Conservation (phyloP, 2,113 vertebrate genomes). For the Gymnogyps californianus region DNA sequence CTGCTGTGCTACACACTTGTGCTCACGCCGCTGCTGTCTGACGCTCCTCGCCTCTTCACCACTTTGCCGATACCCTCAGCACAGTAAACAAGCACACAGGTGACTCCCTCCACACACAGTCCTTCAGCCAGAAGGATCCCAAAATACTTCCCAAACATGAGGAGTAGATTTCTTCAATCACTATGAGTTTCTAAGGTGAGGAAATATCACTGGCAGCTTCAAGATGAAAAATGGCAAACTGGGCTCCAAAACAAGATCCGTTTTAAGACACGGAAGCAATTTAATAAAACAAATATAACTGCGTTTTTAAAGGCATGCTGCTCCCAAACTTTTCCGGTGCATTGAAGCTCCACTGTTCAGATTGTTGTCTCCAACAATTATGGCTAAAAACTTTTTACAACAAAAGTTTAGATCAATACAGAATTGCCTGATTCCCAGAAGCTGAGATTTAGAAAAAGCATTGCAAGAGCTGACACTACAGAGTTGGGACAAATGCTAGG, state of each 20-base stretch:
- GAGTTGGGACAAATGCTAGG: not conserved
- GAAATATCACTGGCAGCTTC: not conserved
- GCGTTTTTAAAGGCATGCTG: not conserved
- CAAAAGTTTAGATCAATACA: not conserved
- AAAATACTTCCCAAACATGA: not conserved
- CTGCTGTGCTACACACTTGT: not conserved
- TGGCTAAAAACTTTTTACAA: not conserved
- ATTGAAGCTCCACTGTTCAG: not conserved
- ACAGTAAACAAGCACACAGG: not conserved
- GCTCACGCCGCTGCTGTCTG: not conserved
- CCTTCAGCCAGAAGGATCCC: not conserved
- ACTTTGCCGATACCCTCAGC: not conserved
- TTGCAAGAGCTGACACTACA: not conserved
- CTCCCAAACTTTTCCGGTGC: not conserved
- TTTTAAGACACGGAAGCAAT: not conserved
- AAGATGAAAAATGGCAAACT: not conserved
- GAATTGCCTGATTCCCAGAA: constrained; percentile 4
- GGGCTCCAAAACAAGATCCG: not conserved
- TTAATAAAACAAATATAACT: not conserved
- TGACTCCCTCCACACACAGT: not conserved
- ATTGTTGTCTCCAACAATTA: not conserved
- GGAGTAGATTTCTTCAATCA: rapidly evolving
- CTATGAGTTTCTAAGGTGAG: not conserved
- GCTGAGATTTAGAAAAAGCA: not conserved
- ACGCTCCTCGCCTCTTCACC: rapidly evolving